Evolutionary conservation across 2,797 vertebrate genomes (phyloP).

Genomic region (Menidia menidia): DNA sequence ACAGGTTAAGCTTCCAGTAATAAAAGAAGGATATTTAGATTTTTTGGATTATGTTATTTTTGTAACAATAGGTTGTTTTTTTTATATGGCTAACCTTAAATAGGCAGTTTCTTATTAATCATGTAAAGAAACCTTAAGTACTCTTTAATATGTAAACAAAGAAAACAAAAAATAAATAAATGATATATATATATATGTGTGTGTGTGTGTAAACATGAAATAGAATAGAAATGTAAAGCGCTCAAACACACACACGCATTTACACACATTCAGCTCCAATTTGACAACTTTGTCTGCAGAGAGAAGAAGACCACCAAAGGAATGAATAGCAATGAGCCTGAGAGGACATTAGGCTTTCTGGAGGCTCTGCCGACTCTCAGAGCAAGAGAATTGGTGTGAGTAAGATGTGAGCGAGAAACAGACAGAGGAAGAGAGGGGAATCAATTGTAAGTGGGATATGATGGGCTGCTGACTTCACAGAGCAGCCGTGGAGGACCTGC

Average conservation of each 20-base stretch:
- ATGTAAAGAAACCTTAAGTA: no score
- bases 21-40: no score
- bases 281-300: conserved; percentile 47
- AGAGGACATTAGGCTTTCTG: conserved; percentile 41
- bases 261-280: background rate
- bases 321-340: conserved; percentile 52
- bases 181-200: no score
- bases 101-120: no score
- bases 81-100: no score
- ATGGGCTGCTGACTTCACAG: conserved; percentile 24
- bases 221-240: background rate
- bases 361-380: conserved; percentile 14
- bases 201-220: no score
- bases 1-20: no score
- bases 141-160: no score
- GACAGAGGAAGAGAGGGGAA: conserved; percentile 3
- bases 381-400: conserved; percentile 13
- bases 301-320: conserved; percentile 29
- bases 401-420: conserved; percentile 20
- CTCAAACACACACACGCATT: background rate
- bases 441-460: conserved; percentile 33
- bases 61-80: no score
- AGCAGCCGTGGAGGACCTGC: conserved; percentile 41
- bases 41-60: no score
- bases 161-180: no score